Evolutionary conservation across 2,113 vertebrate genomes (phyloP).

Genomic region (Erpornis zantholeuca): DNA sequence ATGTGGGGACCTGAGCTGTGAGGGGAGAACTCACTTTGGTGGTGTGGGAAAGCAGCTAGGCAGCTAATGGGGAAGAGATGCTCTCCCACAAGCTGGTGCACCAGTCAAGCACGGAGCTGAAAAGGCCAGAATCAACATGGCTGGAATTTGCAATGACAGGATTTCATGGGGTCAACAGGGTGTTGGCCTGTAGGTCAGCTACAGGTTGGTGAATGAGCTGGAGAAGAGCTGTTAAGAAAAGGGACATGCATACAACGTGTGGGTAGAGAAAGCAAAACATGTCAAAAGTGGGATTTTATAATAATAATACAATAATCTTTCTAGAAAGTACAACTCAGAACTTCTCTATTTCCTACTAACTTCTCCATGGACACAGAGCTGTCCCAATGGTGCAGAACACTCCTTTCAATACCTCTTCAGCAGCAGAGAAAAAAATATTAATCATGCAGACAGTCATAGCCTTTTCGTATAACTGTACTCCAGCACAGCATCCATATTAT

Average conservation of each 20-base stretch:
- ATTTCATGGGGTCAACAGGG: not conserved
- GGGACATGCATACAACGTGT: rapidly evolving
- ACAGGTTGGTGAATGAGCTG: not conserved
- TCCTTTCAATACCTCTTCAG: not conserved
- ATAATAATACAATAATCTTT: not conserved
- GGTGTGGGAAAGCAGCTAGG: not conserved
- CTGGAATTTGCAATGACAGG: not conserved
- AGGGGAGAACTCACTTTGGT: rapidly evolving
- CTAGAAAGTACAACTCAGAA: not conserved
- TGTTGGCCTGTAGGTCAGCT: not conserved
- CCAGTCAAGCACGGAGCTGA: rapidly evolving
- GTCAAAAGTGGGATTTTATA: not conserved
- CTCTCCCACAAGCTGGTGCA: not conserved
- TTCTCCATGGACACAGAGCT: not conserved
- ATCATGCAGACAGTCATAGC: not conserved
- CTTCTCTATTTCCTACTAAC: not conserved
- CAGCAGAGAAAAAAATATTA: not conserved
- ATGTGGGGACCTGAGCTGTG: not conserved
- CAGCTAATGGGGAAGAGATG: not conserved
- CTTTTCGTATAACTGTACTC: not conserved
- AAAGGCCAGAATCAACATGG: not conserved
- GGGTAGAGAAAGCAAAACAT: not conserved
- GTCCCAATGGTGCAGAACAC: not conserved
- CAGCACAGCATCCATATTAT: not conserved
- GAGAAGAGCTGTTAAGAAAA: not conserved